These are phyloP conservation scores for Drosophila orosa DNA, from an alignment of 1,140 invertebrate genomes.

Conservation along the genomic window DNA sequence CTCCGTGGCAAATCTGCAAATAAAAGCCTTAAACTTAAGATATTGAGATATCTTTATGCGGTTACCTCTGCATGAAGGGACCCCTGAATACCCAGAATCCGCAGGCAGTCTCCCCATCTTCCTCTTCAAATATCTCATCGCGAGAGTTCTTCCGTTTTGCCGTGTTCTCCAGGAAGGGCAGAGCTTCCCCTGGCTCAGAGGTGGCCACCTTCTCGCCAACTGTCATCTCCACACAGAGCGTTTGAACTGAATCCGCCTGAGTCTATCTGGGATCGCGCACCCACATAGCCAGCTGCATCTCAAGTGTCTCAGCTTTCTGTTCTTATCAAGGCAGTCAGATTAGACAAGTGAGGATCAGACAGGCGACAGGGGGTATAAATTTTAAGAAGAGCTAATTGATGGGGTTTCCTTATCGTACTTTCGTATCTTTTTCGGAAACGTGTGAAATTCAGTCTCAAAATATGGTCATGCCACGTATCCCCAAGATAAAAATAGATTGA, in stretches of 20 bases:
- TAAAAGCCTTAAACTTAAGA: background rate
- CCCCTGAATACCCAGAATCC: slow-evolving; percentile 87
- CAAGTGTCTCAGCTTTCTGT: background rate
- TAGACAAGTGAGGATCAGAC: slow-evolving; percentile 32
- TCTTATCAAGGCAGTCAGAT: slow-evolving; percentile 37
- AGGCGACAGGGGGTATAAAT: slow-evolving; percentile 13
- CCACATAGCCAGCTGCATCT: slow-evolving; percentile 9
- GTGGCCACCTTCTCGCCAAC: background rate
- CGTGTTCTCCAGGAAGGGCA: slow-evolving; percentile 18
- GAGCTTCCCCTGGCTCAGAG: background rate
- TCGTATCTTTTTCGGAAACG: slow-evolving; percentile 17
- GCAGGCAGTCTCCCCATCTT: slow-evolving; percentile 86
- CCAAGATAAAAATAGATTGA: background rate
- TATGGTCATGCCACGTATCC: slow-evolving; percentile 1
- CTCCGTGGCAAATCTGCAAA: slow-evolving; percentile 88
- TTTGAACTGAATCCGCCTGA: slow-evolving; percentile 17
- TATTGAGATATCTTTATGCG: background rate
- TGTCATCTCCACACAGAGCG: background rate
- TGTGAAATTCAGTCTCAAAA: slow-evolving; percentile 3
- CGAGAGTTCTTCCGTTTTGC: background rate
- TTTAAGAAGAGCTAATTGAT: slow-evolving; percentile 28
- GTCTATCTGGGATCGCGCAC: background rate
- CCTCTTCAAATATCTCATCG: background rate
- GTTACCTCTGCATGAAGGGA: slow-evolving; percentile 85
- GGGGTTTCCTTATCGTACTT: slow-evolving; percentile 13